Percentiles rank a stretch among this genome's conserved stretches.
Conservation (phyloP, 2,113 vertebrate genomes). For the Thymallus thymallus region DNA sequence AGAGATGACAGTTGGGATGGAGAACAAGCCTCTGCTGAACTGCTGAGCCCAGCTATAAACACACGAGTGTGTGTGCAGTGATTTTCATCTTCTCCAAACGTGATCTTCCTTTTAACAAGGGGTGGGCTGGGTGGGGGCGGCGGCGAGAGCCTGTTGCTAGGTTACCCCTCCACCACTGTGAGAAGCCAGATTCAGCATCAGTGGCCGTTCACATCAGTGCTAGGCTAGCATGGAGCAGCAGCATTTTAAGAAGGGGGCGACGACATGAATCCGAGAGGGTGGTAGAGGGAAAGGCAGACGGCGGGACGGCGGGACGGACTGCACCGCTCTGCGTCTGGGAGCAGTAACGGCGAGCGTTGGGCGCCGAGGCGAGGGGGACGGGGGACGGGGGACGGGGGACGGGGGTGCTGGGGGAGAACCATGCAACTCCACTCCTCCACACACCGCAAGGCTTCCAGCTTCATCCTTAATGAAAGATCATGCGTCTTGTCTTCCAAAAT, state of each 20-base stretch:
- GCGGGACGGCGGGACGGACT: neutral
- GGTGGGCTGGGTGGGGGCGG: slow-evolving; percentile 1
- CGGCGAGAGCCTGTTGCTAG: slow-evolving; percentile 55
- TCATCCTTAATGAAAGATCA: slow-evolving; percentile 47
- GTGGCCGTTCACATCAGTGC: slow-evolving; percentile 13
- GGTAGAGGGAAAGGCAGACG: slow-evolving; percentile 24
- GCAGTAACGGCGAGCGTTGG: neutral
- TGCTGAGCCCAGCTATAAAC: no score
- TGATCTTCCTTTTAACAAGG: slow-evolving; percentile 32
- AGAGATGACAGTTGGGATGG: neutral
- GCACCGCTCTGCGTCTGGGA: neutral
- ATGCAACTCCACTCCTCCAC: slow-evolving; percentile 55
- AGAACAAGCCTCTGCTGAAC: neutral
- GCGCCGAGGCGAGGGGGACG: neutral
- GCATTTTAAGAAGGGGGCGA: slow-evolving; percentile 12
- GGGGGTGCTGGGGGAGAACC: slow-evolving; percentile 9
- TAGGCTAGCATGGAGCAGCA: slow-evolving; percentile 41
- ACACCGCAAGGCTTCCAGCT: slow-evolving; percentile 48
- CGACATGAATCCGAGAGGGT: slow-evolving; percentile 43
- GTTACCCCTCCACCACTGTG: slow-evolving; percentile 51
- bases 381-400: no score
- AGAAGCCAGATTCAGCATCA: slow-evolving; percentile 18
- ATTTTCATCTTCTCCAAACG: slow-evolving; percentile 41
- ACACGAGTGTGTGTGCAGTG: neutral
- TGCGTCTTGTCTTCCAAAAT: slow-evolving; percentile 49